Percentiles rank a stretch among this genome's conserved stretches.
Conservation (phyloP, 2,113 vertebrate genomes). For the Odocoileus hemionus region DNA sequence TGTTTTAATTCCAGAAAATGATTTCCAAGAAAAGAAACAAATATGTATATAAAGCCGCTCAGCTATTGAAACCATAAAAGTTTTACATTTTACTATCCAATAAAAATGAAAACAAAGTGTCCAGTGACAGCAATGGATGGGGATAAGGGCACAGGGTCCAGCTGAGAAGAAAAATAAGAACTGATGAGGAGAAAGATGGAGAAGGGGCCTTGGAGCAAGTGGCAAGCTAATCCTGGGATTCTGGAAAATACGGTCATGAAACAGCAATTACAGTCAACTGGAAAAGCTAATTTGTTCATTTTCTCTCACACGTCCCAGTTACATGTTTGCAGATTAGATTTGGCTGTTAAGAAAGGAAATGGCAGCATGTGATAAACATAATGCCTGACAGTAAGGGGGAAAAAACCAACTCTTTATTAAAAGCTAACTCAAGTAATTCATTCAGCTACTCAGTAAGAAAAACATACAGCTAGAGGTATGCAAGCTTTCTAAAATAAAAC, state of each 20-base stretch:
- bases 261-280: background rate
- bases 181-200: background rate
- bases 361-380: background rate
- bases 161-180: background rate
- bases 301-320: background rate
- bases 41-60: background rate
- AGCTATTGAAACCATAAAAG: background rate
- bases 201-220: background rate
- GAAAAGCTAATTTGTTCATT: background rate
- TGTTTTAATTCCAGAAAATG: background rate
- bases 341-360: background rate
- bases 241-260: background rate
- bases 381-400: background rate
- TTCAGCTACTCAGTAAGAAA: background rate
- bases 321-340: background rate
- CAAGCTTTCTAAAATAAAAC: background rate
- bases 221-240: rapidly evolving
- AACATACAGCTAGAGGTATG: background rate
- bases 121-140: background rate
- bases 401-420: background rate
- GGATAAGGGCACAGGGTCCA: background rate
- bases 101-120: background rate
- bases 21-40: background rate
- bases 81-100: background rate
- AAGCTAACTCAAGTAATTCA: conserved; percentile 26